Evolutionary conservation across 2,888 invertebrate species (phyloP), one percentile per base, ranked within the genome.

Genomic region (Lymantria monacha): DNA sequence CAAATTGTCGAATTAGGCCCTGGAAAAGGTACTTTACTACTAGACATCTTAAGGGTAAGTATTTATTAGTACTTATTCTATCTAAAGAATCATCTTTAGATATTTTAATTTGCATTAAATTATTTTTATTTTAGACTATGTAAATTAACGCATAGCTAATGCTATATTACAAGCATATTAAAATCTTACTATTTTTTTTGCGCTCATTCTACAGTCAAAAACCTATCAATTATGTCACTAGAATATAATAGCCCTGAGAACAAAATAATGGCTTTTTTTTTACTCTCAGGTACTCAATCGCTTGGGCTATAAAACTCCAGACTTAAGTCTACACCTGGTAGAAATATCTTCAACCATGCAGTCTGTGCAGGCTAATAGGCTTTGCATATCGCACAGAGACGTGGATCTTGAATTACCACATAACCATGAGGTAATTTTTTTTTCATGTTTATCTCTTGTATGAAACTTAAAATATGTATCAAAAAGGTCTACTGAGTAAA

Each of bases 1-100:
- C 97, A 98, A 76, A 90, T 99, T 45, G 94, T 99, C 1, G 99
- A 99, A 86, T 89, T 99, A 30, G 99, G 99, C 0, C 99, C 99
- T 3, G 99, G 99, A 1, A 93, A 97, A 65, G 99, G 98, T 11
- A 97, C 97, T 1, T 91, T 99, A 57, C 93, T 96, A 57, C 91
- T 93, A 62, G 99, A 99, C 87, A 93, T 99, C 61, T 87, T 99
- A 30, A 93, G 96, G 86, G 97, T 98, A 84, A 77, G 86, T 54
- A 49, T 22, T 22, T 22, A 22, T 22, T 3, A 3, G 5, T 22
- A 22, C 2, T 22, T 3, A 22, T 22, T n/a, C n/a, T n/a, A n/a
- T n/a, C n/a, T n/a, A n/a, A n/a, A n/a, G n/a, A n/a, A n/a, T n/a
- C n/a, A n/a, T n/a, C n/a, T n/a, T 22, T 22, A 22, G 2, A 3